These are phyloP conservation scores for Elymnias hypermnestra DNA, from an alignment of 1,140 invertebrate species.

Conservation along the genomic window DNA sequence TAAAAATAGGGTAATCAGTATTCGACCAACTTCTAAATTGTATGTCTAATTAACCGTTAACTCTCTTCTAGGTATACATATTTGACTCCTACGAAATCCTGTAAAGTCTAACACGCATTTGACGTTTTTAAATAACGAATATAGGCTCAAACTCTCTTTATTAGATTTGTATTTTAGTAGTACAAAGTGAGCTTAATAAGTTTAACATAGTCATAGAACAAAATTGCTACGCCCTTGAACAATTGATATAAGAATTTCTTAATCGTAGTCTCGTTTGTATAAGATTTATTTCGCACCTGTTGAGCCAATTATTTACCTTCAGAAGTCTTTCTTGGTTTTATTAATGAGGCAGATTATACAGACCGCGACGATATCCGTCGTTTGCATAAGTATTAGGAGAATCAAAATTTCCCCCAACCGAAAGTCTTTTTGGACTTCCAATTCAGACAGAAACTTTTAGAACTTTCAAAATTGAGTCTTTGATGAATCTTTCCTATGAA, in stretches of 20 bases:
- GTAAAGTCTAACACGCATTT: no score
- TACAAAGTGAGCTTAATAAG: background rate
- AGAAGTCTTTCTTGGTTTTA: conserved; percentile 41
- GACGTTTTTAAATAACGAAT: no score
- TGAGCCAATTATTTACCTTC: conserved; percentile 64
- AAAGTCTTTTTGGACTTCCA: conserved; percentile 15
- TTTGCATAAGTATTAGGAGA: conserved; percentile 23
- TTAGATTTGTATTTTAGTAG: no score
- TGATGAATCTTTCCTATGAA: conserved; percentile 5
- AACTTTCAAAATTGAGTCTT: conserved; percentile 8
- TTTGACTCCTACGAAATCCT: no score
- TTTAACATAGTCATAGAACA: background rate
- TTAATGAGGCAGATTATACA: conserved; percentile 34
- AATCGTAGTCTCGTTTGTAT: conserved; percentile 50
- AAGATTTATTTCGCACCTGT: conserved; percentile 62
- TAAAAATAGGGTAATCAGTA: no score
- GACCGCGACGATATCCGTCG: conserved; percentile 14
- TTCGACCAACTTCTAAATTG: no score
- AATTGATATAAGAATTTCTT: conserved; percentile 57
- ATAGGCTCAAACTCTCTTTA: no score
- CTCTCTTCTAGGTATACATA: no score
- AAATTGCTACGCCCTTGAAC: conserved; percentile 28
- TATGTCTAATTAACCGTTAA: no score
- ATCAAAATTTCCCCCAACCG: conserved; percentile 8
- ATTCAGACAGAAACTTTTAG: conserved; percentile 18